These are phyloP conservation scores for Cephus pygmeus DNA, from an alignment of 2,888 invertebrate genomes.

Conservation along the genomic window DNA sequence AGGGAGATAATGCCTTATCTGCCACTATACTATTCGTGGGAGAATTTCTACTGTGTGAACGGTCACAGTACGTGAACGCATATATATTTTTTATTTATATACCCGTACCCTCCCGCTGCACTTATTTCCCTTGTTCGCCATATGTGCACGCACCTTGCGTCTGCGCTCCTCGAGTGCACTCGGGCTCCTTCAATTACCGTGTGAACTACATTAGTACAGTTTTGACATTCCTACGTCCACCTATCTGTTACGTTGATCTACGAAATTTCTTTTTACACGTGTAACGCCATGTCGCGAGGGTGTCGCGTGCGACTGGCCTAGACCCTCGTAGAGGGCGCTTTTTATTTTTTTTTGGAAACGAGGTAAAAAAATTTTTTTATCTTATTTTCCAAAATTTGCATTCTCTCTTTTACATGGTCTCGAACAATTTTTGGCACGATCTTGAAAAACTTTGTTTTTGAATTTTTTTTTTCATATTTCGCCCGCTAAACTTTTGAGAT, in stretches of 20 bases:
- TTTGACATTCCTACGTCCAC: background rate
- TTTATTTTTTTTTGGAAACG: background rate
- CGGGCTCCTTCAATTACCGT: background rate
- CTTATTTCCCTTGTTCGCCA: background rate
- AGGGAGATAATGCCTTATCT: background rate
- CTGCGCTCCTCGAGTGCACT: background rate
- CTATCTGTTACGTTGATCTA: background rate
- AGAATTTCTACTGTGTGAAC: constrained; percentile 45
- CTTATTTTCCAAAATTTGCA: background rate
- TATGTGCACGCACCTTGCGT: background rate
- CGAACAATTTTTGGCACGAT: background rate
- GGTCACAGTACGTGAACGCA: constrained; percentile 51
- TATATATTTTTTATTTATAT: background rate
- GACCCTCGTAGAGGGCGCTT: background rate
- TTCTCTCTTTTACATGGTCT: background rate
- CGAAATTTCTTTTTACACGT: background rate
- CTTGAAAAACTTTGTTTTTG: background rate
- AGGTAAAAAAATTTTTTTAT: background rate
- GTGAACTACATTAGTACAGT: background rate
- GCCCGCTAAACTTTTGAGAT: background rate
- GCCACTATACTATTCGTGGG: background rate
- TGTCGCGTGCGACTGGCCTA: constrained; percentile 33
- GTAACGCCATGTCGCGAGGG: constrained; percentile 37
- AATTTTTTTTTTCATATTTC: background rate
- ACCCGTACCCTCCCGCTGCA: background rate